phyloP scores from a whole-genome alignment of 2,113 vertebrate genomes.

The Neodontobutis hainanensis region DNA sequence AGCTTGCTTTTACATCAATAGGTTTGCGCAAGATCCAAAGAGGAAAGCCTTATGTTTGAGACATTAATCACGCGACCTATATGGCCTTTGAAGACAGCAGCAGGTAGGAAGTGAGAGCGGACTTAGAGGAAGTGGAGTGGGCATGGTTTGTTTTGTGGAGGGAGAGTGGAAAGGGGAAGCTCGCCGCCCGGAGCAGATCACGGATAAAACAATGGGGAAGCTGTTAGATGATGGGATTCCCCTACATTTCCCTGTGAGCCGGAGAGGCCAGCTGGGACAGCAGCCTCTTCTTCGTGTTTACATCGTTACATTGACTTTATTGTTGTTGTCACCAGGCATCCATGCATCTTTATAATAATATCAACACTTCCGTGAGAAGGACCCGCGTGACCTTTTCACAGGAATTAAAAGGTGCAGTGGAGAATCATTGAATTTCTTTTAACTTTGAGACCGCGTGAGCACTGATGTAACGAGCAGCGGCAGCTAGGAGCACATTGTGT shows the following conservation, averaged over 20 bases:
- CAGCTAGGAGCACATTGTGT: slow-evolving; percentile 21
- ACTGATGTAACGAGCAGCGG: slow-evolving; percentile 7
- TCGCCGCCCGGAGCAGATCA: slow-evolving; percentile 38
- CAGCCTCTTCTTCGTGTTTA: slow-evolving; percentile 2
- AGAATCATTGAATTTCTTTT: neutral
- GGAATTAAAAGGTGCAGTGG: slow-evolving; percentile 12
- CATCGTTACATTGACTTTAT: slow-evolving; percentile 9
- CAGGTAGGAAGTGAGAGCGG: slow-evolving; percentile 34
- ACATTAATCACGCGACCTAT: neutral
- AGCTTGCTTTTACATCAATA: no score
- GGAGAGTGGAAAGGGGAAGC: slow-evolving; percentile 24
- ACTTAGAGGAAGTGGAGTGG: slow-evolving; percentile 33
- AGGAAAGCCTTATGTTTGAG: neutral
- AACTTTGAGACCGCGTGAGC: neutral
- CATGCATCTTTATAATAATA: neutral
- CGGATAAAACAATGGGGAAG: slow-evolving; percentile 61
- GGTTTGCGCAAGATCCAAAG: neutral
- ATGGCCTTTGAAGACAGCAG: slow-evolving; percentile 4
- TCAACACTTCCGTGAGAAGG: slow-evolving; percentile 4
- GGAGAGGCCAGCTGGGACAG: slow-evolving; percentile 35
- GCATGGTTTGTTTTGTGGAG: slow-evolving; percentile 12
- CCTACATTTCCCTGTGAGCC: slow-evolving; percentile 51
- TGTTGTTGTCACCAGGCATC: slow-evolving; percentile 13
- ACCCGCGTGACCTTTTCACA: neutral
- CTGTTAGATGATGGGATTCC: slow-evolving; percentile 63